Evolutionary conservation across 2,888 invertebrate genomes (phyloP).

Genomic region (Mycalesis mineus): DNA sequence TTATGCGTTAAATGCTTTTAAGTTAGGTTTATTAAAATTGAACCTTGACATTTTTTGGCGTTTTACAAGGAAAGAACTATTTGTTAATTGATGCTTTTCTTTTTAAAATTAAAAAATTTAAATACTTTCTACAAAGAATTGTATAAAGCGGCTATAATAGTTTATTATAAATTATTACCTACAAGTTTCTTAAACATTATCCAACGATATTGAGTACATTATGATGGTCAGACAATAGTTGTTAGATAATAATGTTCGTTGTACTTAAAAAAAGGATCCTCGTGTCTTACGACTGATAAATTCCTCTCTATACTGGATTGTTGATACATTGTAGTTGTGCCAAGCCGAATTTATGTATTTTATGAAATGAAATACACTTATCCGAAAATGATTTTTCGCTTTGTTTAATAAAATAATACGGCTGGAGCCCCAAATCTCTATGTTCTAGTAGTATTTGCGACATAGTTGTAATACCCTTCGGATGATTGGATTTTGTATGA

Average conservation of each 20-base stretch:
- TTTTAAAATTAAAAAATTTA: too few species aligned
- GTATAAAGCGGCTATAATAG: not conserved
- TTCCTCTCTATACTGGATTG: slow-evolving; percentile 60
- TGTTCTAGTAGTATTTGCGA: too few species aligned
- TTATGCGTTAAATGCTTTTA: too few species aligned
- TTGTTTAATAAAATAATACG: not conserved
- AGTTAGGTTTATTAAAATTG: too few species aligned
- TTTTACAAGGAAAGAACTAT: not conserved
- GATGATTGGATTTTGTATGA: too few species aligned
- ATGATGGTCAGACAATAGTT: slow-evolving; percentile 28
- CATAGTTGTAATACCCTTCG: too few species aligned
- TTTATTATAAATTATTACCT: too few species aligned
- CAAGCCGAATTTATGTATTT: slow-evolving; percentile 76
- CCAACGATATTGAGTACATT: not conserved
- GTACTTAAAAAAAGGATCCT: slow-evolving; percentile 29
- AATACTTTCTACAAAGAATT: too few species aligned
- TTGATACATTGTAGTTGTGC: slow-evolving; percentile 72
- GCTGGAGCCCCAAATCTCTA: not conserved
- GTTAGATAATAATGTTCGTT: slow-evolving; percentile 27
- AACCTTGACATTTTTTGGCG: too few species aligned
- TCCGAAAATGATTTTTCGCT: not conserved
- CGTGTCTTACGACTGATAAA: slow-evolving; percentile 57
- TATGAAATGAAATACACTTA: slow-evolving; percentile 65
- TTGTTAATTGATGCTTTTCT: not conserved
- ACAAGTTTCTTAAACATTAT: too few species aligned